Percentiles rank a stretch among this genome's conserved stretches.
Evolutionary conservation across 2,797 vertebrate species (phyloP).

Genomic region (Phalloptychus januarius): DNA sequence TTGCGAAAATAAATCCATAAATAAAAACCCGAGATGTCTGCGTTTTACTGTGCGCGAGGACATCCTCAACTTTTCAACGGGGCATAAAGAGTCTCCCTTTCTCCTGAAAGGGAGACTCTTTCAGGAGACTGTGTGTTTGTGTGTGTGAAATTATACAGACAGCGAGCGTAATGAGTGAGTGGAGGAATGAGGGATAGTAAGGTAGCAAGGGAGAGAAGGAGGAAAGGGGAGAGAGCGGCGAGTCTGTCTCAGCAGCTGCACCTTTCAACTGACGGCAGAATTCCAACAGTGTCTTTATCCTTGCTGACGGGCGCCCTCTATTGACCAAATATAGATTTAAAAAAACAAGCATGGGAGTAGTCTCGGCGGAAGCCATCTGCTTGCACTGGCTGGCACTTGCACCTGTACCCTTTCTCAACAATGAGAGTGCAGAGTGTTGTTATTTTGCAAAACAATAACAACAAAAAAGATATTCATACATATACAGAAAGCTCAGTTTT

Average conservation of each 20-base stretch:
- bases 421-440: no score
- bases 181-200: slow-evolving; percentile 32
- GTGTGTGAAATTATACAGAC: slow-evolving; percentile 43
- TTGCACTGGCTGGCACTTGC: not conserved
- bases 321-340: slow-evolving; percentile 58
- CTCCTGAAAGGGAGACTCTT: slow-evolving; percentile 16
- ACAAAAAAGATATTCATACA: no score
- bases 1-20: no score
- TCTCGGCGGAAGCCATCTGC: not conserved
- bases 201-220: not conserved
- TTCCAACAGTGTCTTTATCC: slow-evolving; percentile 73
- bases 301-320: slow-evolving; percentile 82
- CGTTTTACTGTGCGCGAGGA: slow-evolving; percentile 6
- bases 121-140: no score
- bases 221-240: slow-evolving; percentile 2
- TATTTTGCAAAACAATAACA: not conserved
- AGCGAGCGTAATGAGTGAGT: slow-evolving; percentile 53
- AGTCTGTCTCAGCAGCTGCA: slow-evolving; percentile 66
- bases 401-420: not conserved
- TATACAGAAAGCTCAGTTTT: no score
- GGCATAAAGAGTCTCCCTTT: not conserved
- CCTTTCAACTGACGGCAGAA: slow-evolving; percentile 58
- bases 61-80: slow-evolving; percentile 14
- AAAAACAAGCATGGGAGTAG: not conserved
- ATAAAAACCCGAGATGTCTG: not conserved